These are phyloP conservation scores for Lamprotornis superbus DNA, from an alignment of 2,113 vertebrate species.

Conservation along the genomic window DNA sequence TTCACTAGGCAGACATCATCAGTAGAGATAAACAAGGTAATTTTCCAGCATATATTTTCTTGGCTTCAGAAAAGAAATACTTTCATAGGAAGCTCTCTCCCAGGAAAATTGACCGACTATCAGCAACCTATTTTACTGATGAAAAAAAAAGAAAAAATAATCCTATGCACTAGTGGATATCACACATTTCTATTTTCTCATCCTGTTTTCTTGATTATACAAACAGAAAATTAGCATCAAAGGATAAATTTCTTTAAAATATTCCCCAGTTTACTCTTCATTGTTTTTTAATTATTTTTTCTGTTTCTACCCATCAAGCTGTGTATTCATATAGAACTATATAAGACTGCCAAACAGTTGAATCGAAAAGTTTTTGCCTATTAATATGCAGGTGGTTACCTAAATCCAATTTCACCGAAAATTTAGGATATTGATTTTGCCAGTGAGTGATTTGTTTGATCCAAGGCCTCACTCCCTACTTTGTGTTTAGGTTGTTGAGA, in stretches of 20 bases:
- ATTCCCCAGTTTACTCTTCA: not conserved
- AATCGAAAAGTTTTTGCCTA: not conserved
- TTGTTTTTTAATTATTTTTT: not conserved
- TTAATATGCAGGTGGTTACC: not conserved
- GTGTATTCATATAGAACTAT: not conserved
- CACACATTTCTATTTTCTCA: not conserved
- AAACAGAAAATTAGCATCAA: not conserved
- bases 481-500: not conserved
- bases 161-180: not conserved
- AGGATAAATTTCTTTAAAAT: not conserved
- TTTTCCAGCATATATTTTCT: conserved; percentile 14
- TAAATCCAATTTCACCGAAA: not conserved
- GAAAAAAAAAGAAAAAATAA: not conserved
- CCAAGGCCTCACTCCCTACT: not conserved
- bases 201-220: not conserved
- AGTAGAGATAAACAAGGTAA: conserved; percentile 34
- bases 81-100: not conserved
- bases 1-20: conserved; percentile 24
- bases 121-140: not conserved
- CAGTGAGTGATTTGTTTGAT: not conserved
- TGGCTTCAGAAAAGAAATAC: not conserved
- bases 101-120: not conserved
- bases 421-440: not conserved
- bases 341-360: not conserved
- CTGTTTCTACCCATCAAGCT: not conserved